Evolutionary conservation across 2,797 vertebrate species (phyloP), one percentile per base, ranked within the genome.

Genomic region (Streptopelia turtur): DNA sequence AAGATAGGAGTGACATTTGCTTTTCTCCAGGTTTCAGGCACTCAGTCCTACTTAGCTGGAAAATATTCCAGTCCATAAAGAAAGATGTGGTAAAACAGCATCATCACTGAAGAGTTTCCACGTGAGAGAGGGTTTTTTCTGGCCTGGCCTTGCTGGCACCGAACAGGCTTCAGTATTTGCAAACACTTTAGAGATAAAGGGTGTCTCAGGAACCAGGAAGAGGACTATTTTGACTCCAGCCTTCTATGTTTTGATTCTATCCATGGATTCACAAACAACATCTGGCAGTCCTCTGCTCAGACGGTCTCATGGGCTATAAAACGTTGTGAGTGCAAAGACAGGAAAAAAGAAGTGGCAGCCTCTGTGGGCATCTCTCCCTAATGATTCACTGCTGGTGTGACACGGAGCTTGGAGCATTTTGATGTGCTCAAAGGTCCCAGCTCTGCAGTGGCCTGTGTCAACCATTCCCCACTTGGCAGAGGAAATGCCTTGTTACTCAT

Each of bases 401-500:
- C 50, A 66, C 0, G 2, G 66, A 61, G 43, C 59, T 84, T 82
- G n/a, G 31, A 79, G 83, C 25, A 30, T 79, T 35, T 63, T 8
- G 1, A 22, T 10, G 55, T 37, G 33, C 63, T 90, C 12, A 33
- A 43, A 43, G 25, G 56, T 63, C 31, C 52, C 76, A 72, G 31
- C 53, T 87, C 77, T 23, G 28, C 64, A 85, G 69, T 80, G 80
- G 80, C 74, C 78, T 74, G 52, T 74, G 78, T 71, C 71, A 85
- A 60, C 37, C 41, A 14, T 63, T 76, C 41, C 83, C 57, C 41
- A 47, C 49, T 87, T 61, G 63, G 68, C 57, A 90, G 77, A 65
- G n/a, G 68, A 93, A 93, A 75, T 57, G 52, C 74, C 70, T 87
- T 76, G 64, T 70, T 84, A 74, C 49, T 70, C 77, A 82, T 83